Conservation (phyloP, 2,113 vertebrate species). For the Bungarus multicinctus region DNA sequence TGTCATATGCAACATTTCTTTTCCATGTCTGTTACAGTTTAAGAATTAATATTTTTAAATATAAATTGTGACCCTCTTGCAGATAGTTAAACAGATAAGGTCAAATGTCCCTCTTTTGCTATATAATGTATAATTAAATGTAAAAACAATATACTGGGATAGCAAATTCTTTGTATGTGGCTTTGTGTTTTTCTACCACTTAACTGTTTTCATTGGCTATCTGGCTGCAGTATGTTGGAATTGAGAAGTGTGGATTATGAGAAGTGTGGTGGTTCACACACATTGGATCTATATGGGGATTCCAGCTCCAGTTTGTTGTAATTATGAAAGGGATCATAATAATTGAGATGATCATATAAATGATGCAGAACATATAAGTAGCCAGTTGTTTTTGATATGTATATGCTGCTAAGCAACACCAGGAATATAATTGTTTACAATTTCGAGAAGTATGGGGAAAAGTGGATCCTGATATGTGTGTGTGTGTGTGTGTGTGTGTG, state of each 20-base stretch:
- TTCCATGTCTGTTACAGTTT: conserved; percentile 42
- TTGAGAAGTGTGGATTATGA: background rate
- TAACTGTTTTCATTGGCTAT: background rate
- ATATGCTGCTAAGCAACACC: background rate
- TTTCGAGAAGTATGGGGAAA: background rate
- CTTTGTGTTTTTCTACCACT: background rate
- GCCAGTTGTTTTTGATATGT: background rate
- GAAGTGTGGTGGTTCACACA: background rate
- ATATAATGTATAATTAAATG: background rate
- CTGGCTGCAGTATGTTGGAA: background rate
- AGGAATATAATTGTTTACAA: background rate
- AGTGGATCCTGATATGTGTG: background rate
- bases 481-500: no score
- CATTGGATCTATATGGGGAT: background rate
- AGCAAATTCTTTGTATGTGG: background rate
- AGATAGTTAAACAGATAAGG: conserved; percentile 26
- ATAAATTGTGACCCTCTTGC: conserved; percentile 34
- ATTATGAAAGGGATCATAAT: background rate
- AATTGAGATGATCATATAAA: background rate
- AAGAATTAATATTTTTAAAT: conserved; percentile 47
- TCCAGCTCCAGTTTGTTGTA: background rate
- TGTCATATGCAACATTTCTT: conserved; percentile 31
- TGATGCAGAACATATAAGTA: background rate
- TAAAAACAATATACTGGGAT: background rate
- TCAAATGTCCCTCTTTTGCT: background rate